Conservation (phyloP, 2,797 vertebrate species). For the Clarias fuscus region DNA sequence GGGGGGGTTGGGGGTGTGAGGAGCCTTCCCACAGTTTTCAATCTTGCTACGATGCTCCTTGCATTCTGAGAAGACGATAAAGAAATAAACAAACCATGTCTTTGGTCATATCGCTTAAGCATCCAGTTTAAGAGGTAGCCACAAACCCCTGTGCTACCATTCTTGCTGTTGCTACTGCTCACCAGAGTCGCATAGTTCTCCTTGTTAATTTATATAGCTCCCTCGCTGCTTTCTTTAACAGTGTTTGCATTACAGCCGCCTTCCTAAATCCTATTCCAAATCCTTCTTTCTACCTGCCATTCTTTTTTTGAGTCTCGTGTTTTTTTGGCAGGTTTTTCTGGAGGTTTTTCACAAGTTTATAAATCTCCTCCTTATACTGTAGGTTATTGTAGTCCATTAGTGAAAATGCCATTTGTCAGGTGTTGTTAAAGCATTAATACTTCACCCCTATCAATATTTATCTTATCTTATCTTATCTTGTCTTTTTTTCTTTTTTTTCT, state of each 20-base stretch:
- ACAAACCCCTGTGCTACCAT: conserved; percentile 46
- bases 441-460: conserved; percentile 30
- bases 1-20: not conserved
- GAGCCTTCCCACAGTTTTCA: conserved; percentile 63
- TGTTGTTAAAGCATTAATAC: conserved; percentile 35
- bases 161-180: conserved; percentile 55
- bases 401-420: conserved; percentile 18
- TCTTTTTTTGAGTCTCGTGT: conserved; percentile 72
- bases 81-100: conserved; percentile 56
- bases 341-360: conserved; percentile 60
- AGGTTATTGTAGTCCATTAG: conserved; percentile 25
- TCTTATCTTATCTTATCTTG: conserved; percentile 32
- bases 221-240: conserved; percentile 81
- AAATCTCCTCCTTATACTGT: conserved; percentile 3
- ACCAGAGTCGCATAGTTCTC: conserved; percentile 78
- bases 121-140: conserved; percentile 58
- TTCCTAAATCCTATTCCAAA: conserved; percentile 31
- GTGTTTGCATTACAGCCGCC: conserved; percentile 76
- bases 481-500: not conserved
- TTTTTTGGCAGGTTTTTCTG: conserved; percentile 67
- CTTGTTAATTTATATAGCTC: conserved; percentile 80
- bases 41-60: conserved; percentile 55
- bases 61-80: conserved; percentile 60
- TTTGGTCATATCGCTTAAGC: conserved; percentile 61
- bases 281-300: conserved; percentile 50